These are phyloP conservation scores for Oplegnathus fasciatus DNA, from an alignment of 2,113 vertebrate genomes.

Conservation along the genomic window DNA sequence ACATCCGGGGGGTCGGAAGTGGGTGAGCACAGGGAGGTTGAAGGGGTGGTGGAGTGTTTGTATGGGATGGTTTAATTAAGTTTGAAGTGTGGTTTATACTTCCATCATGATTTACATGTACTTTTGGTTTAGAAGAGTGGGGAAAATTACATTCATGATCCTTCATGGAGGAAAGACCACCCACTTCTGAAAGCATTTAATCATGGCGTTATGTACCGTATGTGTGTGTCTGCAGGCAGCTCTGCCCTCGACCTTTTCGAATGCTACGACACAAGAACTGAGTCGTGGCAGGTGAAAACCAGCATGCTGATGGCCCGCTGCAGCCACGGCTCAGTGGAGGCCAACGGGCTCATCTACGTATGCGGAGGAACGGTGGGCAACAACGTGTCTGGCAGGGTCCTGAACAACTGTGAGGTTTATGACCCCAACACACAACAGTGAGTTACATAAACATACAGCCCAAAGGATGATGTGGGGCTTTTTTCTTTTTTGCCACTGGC, in stretches of 20 bases:
- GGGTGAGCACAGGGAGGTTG: constrained; percentile 84
- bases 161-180: neutral
- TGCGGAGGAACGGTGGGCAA: constrained; percentile 97
- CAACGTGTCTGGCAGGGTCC: constrained; percentile 94
- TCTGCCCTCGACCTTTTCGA: constrained; percentile 96
- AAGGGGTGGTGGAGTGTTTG: neutral
- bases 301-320: constrained; percentile 97
- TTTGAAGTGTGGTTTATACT: neutral
- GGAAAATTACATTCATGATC: neutral
- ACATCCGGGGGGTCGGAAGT: constrained; percentile 98
- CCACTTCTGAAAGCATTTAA: neutral
- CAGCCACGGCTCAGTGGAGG: constrained; percentile 96
- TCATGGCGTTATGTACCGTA: too few relatives aligned
- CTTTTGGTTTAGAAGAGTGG: too few relatives aligned
- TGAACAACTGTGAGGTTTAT: constrained; percentile 96
- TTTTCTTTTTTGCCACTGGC: neutral
- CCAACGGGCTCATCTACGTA: constrained; percentile 94
- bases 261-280: constrained; percentile 96
- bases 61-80: neutral
- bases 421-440: constrained; percentile 95
- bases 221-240: constrained; percentile 86
- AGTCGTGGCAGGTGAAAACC: constrained; percentile 95
- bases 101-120: neutral
- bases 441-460: constrained; percentile 41
- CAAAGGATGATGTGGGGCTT: neutral